Percentiles rank a stretch among this genome's conserved stretches.
Evolutionary conservation across 1,140 invertebrate genomes (phyloP).

Genomic region (Trinorchestia longiramus): DNA sequence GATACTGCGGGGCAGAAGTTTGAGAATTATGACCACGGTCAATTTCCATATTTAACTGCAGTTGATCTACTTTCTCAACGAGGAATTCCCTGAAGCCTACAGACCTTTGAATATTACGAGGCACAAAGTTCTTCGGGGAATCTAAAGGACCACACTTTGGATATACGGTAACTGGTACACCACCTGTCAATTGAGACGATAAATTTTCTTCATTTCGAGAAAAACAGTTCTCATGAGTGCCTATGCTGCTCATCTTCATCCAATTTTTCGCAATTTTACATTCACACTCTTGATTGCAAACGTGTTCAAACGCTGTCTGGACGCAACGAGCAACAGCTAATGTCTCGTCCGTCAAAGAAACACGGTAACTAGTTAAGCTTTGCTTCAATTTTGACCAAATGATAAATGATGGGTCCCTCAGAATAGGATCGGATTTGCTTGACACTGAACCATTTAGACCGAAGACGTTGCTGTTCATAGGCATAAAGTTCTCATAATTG

Average conservation of each 20-base stretch:
- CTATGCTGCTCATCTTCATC: background rate
- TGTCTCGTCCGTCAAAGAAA: background rate
- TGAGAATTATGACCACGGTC: background rate
- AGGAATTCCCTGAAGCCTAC: background rate
- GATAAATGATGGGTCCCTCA: slow-evolving; percentile 8
- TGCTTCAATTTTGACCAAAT: background rate
- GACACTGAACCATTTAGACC: background rate
- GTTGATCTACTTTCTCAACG: background rate
- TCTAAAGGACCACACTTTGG: background rate
- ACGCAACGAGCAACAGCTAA: background rate
- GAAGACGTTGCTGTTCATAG: background rate
- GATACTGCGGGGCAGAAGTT: background rate
- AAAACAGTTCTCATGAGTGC: background rate
- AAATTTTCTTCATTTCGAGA: background rate
- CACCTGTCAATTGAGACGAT: background rate
- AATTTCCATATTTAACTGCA: background rate
- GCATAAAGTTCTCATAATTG: background rate
- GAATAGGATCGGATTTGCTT: background rate
- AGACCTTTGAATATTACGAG: background rate
- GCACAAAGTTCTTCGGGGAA: too few relatives aligned
- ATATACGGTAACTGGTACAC: background rate
- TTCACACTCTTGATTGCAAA: background rate
- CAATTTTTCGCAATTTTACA: background rate
- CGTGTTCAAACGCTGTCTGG: background rate
- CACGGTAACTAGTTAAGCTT: background rate